Percentiles rank a stretch among this genome's conserved stretches.
These are phyloP conservation scores for Drosophila kohkoa DNA, from an alignment of 1,140 invertebrate species.

Conservation along the genomic window DNA sequence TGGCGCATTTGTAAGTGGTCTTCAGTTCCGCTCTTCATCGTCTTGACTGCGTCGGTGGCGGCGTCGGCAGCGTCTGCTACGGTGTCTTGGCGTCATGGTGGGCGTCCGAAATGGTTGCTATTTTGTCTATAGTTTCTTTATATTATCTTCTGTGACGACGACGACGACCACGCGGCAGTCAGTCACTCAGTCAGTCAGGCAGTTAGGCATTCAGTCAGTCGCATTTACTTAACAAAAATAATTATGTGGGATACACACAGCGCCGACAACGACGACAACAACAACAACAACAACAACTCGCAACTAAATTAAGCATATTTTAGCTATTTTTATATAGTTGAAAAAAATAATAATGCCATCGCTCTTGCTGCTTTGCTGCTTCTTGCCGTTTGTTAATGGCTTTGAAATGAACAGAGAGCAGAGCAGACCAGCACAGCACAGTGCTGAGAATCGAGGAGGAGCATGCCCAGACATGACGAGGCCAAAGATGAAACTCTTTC, in stretches of 20 bases:
- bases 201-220: constrained; percentile 30
- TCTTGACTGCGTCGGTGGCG: constrained; percentile 19
- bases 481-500: constrained; percentile 72
- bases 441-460: background rate
- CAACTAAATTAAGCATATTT: constrained; percentile 82
- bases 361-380: constrained; percentile 41
- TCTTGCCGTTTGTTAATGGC: constrained; percentile 80
- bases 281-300: constrained; percentile 28
- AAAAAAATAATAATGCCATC: constrained; percentile 60
- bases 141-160: constrained; percentile 51
- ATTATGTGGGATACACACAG: constrained; percentile 74
- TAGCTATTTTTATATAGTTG: constrained; percentile 74
- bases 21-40: constrained; percentile 39
- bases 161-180: constrained; percentile 60
- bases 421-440: background rate
- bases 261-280: constrained; percentile 28
- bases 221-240: constrained; percentile 77
- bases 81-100: constrained; percentile 69
- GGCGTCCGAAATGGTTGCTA: constrained; percentile 58
- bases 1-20: constrained; percentile 71
- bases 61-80: background rate
- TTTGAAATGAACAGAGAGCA: constrained; percentile 63
- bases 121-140: constrained; percentile 39
- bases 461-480: constrained; percentile 36
- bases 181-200: constrained; percentile 39